Evolutionary conservation across 2,888 invertebrate species (phyloP).

Genomic region (Sphaerophoria rueppellii): DNA sequence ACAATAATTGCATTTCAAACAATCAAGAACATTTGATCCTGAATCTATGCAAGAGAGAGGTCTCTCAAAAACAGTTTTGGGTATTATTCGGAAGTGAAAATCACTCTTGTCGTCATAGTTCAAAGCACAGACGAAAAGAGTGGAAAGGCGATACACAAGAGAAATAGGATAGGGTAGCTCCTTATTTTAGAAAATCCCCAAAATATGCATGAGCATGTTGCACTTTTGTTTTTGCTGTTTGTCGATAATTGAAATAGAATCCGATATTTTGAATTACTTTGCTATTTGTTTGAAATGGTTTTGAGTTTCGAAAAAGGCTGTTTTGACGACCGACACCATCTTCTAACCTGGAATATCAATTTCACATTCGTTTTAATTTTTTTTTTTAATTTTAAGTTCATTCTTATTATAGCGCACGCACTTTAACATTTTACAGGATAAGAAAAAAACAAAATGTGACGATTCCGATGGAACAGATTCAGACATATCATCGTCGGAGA

Average conservation of each 20-base stretch:
- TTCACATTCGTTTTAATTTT: neutral
- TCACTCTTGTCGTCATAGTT: neutral
- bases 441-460: slow-evolving; percentile 56
- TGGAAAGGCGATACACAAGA: neutral
- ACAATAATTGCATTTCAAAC: slow-evolving; percentile 43
- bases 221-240: neutral
- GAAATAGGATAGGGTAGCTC: slow-evolving; percentile 26
- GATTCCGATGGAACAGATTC: slow-evolving; percentile 79
- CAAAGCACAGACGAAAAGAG: neutral
- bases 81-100: slow-evolving; percentile 3
- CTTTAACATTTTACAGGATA: slow-evolving; percentile 39
- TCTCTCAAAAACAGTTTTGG: slow-evolving; percentile 17
- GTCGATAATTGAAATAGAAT: neutral
- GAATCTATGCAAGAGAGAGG: slow-evolving; percentile 36
- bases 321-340: neutral
- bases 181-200: slow-evolving; percentile 8
- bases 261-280: neutral
- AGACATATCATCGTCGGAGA: slow-evolving; percentile 79
- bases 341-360: neutral
- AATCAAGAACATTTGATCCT: slow-evolving; percentile 47
- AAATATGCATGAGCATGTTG: slow-evolving; percentile 23
- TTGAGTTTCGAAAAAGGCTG: neutral
- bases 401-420: slow-evolving; percentile 40
- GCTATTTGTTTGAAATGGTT: neutral
- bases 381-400: neutral